Conservation (phyloP, 2,797 vertebrate genomes). For the Megalops cyprinoides region DNA sequence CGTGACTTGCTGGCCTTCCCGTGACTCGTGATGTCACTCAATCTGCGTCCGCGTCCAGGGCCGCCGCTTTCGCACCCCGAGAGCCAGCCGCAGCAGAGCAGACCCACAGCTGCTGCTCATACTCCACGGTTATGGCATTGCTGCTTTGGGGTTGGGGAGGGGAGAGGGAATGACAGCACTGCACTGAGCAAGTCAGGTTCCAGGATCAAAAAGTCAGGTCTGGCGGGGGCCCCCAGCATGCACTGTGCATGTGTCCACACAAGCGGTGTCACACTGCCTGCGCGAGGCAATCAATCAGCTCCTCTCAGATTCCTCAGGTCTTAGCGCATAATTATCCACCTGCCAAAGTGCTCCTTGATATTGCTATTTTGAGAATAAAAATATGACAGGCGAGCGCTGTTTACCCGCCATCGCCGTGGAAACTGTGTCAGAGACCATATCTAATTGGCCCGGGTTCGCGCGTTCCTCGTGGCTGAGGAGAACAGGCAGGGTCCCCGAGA, state of each 20-base stretch:
- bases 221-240: not conserved
- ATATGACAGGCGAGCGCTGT: conserved; percentile 57
- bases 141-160: too few species aligned
- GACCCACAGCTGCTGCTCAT: conserved; percentile 3
- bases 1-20: conserved; percentile 40
- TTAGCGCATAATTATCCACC: conserved; percentile 54
- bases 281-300: conserved; percentile 45
- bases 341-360: conserved; percentile 58
- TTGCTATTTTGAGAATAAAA: conserved; percentile 58
- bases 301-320: conserved; percentile 50
- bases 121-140: not conserved
- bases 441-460: conserved; percentile 60
- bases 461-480: conserved; percentile 50
- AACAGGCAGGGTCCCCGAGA: conserved; percentile 39
- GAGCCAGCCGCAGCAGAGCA: not conserved
- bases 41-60: conserved; percentile 43
- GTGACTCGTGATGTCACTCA: conserved; percentile 67
- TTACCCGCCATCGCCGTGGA: conserved; percentile 54
- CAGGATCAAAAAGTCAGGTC: not conserved
- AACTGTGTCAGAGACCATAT: conserved; percentile 59
- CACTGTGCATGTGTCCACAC: conserved; percentile 6
- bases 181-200: not conserved
- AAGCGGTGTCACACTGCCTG: conserved; percentile 34
- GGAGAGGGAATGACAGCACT: too few species aligned
- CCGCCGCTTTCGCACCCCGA: not conserved